Base-by-base conservation (phyloP, 2,797 vertebrate genomes). In the Melanotaenia boesemani region DNA sequence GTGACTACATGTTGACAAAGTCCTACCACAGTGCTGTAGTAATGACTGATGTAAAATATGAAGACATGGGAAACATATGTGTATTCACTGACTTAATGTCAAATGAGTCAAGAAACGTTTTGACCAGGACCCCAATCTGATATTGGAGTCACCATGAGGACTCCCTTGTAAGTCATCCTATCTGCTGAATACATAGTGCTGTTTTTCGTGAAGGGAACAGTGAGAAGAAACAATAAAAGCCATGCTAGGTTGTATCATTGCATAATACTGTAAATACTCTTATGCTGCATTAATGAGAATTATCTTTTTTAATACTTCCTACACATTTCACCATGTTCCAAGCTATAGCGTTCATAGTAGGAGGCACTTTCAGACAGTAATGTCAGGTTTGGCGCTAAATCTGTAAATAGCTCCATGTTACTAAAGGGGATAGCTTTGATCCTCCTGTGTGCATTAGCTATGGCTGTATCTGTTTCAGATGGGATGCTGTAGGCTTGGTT, bases 391-490 rank as follows among this genome's bases (percentile, higher is more conserved):
- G 68, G 74, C 68, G 66, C 76, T 80, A 83, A 79, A 44, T 70
- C 80, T 85, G 70, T 72, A 88, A 86, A 89, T 87, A 84, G 76
- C 70, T 78, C 55, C 36, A 36, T 80, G 70, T 86, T 69, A 80
- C 83, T 82, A 70, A 80, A 71, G 72, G 84, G 84, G 67, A 59
- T 46, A 66, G 79, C 89, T 90, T 91, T 92, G 89, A 92, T 93
- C 86, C 80, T 84, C 75, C 72, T 85, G 77, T 79, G 76, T 79
- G 76, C 70, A 89, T 89, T 87, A 63, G 83, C 85, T 74, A 86
- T 72, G 80, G 84, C 55, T 90, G 63, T 60, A 74, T 87, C 76
- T 83, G 85, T 30, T 79, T 76, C 70, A 67, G 79, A 85, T 85
- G 82, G 72, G 61, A 74, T 59, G 63, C 84, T 86, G 77, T 56